Evolutionary conservation across 2,888 invertebrate genomes (phyloP).

Genomic region (Sepiola atlantica): DNA sequence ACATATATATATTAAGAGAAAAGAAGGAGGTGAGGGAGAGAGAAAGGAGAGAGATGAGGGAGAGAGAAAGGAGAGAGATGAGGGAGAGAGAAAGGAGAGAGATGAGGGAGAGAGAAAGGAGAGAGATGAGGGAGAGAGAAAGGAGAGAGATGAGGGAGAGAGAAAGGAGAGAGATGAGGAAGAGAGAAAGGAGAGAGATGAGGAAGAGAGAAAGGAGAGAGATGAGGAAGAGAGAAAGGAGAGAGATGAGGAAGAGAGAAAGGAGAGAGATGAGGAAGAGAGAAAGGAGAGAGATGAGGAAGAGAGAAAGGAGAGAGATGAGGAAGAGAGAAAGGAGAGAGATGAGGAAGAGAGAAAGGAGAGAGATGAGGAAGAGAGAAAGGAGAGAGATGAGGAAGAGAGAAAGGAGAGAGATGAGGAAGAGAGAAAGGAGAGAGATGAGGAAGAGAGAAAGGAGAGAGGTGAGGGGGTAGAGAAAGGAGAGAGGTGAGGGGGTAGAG

Average conservation of each 20-base stretch:
- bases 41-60: not conserved
- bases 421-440: too few species aligned
- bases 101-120: not conserved
- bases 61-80: not conserved
- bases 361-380: not conserved
- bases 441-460: too few species aligned
- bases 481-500: too few species aligned
- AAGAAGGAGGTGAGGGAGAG: not conserved
- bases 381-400: not conserved
- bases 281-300: not conserved
- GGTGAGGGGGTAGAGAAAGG: not conserved
- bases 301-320: not conserved
- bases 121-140: too few species aligned
- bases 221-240: not conserved
- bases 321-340: not conserved
- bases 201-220: not conserved
- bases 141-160: too few species aligned
- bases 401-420: too few species aligned
- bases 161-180: not conserved
- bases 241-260: not conserved
- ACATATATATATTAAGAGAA: too few species aligned
- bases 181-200: not conserved
- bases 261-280: not conserved
- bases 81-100: not conserved
- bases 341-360: not conserved